phyloP scores from a whole-genome alignment of 2,888 invertebrate genomes.

The Idaea biselata region DNA sequence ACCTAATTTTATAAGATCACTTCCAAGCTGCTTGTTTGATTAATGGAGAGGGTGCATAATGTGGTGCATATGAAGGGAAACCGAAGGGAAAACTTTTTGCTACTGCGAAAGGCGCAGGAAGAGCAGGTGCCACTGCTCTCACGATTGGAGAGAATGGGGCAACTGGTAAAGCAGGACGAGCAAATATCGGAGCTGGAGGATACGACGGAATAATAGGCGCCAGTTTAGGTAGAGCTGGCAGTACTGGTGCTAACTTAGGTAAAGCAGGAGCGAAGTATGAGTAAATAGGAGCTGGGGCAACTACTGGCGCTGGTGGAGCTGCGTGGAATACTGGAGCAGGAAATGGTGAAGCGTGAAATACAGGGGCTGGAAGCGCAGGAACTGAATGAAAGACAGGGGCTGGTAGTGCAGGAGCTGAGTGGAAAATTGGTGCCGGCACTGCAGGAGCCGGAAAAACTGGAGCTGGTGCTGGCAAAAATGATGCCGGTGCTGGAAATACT shows the following conservation, averaged over 20 bases:
- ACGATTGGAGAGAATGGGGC: conserved; percentile 52
- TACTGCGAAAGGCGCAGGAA: conserved; percentile 47
- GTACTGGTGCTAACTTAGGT: conserved; percentile 25
- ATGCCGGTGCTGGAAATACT: conserved; percentile 29
- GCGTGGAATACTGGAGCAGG: conserved; percentile 31
- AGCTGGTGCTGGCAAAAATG: conserved; percentile 30
- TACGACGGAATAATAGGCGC: conserved; percentile 19
- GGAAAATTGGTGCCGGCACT: conserved; percentile 33
- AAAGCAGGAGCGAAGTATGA: conserved; percentile 33
- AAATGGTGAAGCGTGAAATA: conserved; percentile 3
- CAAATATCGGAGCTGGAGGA: conserved; percentile 36
- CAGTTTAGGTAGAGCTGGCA: conserved; percentile 25
- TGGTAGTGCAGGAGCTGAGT: conserved; percentile 19
- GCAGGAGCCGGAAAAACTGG: conserved; percentile 33
- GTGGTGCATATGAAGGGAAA: conserved; percentile 43
- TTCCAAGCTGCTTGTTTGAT: conserved; percentile 66
- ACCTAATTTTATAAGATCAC: conserved; percentile 43
- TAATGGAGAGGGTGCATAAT: conserved; percentile 44
- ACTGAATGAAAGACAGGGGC: conserved; percentile 24
- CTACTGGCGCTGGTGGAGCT: conserved; percentile 27
- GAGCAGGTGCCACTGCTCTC: conserved; percentile 40
- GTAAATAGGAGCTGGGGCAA: conserved; percentile 28
- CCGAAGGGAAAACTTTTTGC: conserved; percentile 44
- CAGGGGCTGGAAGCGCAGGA: conserved; percentile 31
- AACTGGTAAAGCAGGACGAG: conserved; percentile 34